These are phyloP conservation scores for Mercenaria mercenaria DNA, from an alignment of 1,140 invertebrate species.

Conservation along the genomic window DNA sequence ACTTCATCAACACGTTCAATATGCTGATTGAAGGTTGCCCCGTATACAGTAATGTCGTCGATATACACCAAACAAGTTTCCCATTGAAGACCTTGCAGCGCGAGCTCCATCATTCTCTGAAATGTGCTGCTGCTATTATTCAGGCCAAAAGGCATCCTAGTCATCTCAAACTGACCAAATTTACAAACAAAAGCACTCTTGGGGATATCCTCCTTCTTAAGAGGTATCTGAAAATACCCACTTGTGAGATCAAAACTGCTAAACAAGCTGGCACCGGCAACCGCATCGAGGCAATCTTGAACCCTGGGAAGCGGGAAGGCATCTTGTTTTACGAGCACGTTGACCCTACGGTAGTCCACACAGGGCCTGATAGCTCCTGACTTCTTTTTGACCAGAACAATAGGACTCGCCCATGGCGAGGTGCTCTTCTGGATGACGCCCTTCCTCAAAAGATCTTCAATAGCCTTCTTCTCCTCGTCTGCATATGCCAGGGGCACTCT, in stretches of 20 bases:
- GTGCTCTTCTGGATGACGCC: slow-evolving; percentile 13
- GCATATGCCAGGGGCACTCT: neutral
- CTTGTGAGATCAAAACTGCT: slow-evolving; percentile 58
- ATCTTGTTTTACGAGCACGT: slow-evolving; percentile 32
- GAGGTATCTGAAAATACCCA: slow-evolving; percentile 64
- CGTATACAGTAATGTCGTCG: slow-evolving; percentile 72
- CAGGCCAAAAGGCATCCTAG: slow-evolving; percentile 68
- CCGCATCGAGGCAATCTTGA: slow-evolving; percentile 14
- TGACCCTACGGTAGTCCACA: slow-evolving; percentile 66
- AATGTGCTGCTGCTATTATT: slow-evolving; percentile 50
- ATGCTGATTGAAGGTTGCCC: slow-evolving; percentile 84
- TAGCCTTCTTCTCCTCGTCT: slow-evolving; percentile 33
- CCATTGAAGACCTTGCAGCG: slow-evolving; percentile 66
- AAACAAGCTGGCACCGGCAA: slow-evolving; percentile 6
- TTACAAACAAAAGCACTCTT: too few species aligned
- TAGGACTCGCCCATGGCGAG: slow-evolving; percentile 44
- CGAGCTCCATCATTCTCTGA: slow-evolving; percentile 73
- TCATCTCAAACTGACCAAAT: too few species aligned
- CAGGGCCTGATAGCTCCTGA: slow-evolving; percentile 59
- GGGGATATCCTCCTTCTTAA: slow-evolving; percentile 49
- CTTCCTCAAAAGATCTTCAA: slow-evolving; percentile 36
- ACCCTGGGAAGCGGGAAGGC: slow-evolving; percentile 16
- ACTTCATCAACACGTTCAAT: slow-evolving; percentile 76
- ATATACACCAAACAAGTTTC: slow-evolving; percentile 62
- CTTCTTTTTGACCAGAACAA: slow-evolving; percentile 59